phyloP scores from a whole-genome alignment of 2,113 vertebrate genomes.

The Sprattus sprattus region DNA sequence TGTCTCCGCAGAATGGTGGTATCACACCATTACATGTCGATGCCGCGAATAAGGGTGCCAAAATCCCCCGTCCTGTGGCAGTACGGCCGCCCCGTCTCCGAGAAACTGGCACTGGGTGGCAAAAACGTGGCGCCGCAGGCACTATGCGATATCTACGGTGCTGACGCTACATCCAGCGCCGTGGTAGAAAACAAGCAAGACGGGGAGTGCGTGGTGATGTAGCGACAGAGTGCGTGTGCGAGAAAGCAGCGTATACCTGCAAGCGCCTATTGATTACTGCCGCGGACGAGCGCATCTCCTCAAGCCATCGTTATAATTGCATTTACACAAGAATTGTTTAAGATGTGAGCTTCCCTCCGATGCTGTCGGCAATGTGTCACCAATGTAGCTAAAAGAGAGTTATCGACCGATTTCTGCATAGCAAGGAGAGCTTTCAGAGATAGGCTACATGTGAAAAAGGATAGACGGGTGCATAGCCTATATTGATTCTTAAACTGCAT shows the following conservation, averaged over 20 bases:
- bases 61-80: conserved; percentile 39
- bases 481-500: not conserved
- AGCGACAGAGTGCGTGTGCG: conserved; percentile 47
- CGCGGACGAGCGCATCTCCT: conserved; percentile 56
- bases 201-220: conserved; percentile 62
- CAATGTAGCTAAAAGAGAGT: conserved; percentile 17
- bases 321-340: conserved; percentile 41
- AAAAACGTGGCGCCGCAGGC: conserved; percentile 39
- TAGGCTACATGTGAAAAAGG: not conserved
- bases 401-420: conserved; percentile 16
- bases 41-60: conserved; percentile 54
- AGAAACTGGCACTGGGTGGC: conserved; percentile 25
- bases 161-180: conserved; percentile 36
- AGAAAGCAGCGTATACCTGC: conserved; percentile 65
- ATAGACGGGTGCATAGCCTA: not conserved
- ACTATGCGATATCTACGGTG: conserved; percentile 33
- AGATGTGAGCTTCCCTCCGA: conserved; percentile 28
- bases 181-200: conserved; percentile 44
- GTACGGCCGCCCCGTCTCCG: conserved; percentile 18
- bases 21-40: conserved; percentile 71
- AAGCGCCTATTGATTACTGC: conserved; percentile 67
- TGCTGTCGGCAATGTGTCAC: conserved; percentile 33
- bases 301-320: conserved; percentile 47
- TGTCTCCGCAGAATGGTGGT: conserved; percentile 69
- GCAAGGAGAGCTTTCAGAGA: not conserved